A percentile compares a stretch with the other conserved stretches of the same genome.
Conservation (phyloP, 2,888 invertebrate genomes). For the Ethmia dodecea region DNA sequence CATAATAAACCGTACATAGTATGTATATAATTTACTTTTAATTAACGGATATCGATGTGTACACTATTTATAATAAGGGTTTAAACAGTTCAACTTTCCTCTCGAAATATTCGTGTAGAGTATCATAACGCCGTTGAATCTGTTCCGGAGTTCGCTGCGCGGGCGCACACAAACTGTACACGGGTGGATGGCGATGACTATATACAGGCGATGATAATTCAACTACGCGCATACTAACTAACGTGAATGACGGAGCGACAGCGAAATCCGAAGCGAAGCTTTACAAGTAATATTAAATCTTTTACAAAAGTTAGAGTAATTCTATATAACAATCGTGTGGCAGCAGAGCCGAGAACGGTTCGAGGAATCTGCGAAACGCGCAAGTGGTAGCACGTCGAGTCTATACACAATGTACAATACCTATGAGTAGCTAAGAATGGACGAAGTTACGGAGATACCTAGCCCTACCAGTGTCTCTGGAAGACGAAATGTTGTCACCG, state of each 20-base stretch:
- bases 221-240: slow-evolving; percentile 44
- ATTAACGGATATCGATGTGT: slow-evolving; percentile 36
- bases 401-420: slow-evolving; percentile 53
- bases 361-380: background rate
- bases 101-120: slow-evolving; percentile 16
- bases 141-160: slow-evolving; percentile 32
- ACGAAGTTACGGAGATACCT: slow-evolving; percentile 53
- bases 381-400: slow-evolving; percentile 2
- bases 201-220: slow-evolving; percentile 23
- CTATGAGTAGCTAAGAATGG: slow-evolving; percentile 51
- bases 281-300: slow-evolving; percentile 16
- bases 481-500: too few relatives aligned
- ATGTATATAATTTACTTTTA: slow-evolving; percentile 50
- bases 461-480: too few relatives aligned
- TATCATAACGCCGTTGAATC: slow-evolving; percentile 19
- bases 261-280: slow-evolving; percentile 40
- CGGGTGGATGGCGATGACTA: slow-evolving; percentile 1
- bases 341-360: background rate
- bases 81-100: slow-evolving; percentile 20
- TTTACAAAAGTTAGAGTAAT: too few relatives aligned
- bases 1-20: slow-evolving; percentile 66
- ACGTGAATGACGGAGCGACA: slow-evolving; percentile 30
- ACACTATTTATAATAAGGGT: slow-evolving; percentile 34
- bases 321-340: background rate
- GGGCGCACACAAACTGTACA: slow-evolving; percentile 26